These are phyloP conservation scores for Heteromormyrus szaboi DNA, from an alignment of 2,797 vertebrate genomes.

Conservation along the genomic window DNA sequence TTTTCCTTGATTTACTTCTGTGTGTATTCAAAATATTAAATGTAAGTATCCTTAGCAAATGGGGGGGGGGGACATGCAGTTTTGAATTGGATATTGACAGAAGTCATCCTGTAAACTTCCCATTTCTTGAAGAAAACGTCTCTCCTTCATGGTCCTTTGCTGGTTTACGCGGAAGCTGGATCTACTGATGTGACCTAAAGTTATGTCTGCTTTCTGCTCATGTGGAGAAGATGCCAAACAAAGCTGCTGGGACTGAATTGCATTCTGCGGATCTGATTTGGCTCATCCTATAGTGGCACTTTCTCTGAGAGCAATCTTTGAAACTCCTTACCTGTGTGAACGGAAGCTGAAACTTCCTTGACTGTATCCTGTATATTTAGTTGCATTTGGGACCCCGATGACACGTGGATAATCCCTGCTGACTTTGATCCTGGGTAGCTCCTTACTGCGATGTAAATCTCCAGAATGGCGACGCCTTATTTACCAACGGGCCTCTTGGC, in stretches of 20 bases:
- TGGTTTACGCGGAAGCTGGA: background rate
- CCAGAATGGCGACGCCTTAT: background rate
- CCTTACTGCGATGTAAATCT: background rate
- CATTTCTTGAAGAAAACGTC: background rate
- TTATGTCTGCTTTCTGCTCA: background rate
- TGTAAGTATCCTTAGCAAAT: background rate
- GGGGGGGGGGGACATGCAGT: background rate
- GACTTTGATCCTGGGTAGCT: background rate
- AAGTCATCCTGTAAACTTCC: background rate
- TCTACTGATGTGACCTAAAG: background rate
- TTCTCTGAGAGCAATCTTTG: background rate
- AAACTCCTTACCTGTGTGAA: background rate
- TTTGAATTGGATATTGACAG: background rate
- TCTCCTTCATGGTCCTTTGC: background rate
- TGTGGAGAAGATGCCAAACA: background rate
- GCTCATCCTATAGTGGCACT: background rate
- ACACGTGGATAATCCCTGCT: background rate
- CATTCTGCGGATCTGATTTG: background rate
- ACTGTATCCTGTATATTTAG: background rate
- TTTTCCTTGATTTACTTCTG: background rate
- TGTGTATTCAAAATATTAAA: background rate
- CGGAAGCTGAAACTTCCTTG: background rate
- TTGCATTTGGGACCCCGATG: background rate
- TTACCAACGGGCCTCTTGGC: background rate
- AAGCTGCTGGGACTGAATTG: background rate